Evolutionary conservation across 1,140 invertebrate genomes (phyloP), one percentile per base, ranked within the genome.

Genomic region (Drosophila ananassae): DNA sequence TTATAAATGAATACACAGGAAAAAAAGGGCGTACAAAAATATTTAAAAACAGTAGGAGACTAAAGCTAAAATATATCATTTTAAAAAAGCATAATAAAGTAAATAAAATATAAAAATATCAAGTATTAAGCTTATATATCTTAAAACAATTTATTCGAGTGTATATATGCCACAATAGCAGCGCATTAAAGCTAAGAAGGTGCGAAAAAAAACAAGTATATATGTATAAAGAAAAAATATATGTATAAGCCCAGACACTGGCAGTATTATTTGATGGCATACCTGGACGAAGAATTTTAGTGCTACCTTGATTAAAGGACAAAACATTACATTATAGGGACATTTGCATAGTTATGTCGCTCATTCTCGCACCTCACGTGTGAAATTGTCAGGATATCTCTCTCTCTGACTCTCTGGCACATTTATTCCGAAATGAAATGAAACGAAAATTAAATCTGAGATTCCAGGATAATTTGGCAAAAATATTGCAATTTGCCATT

Each of bases 291-390:
- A 69, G 47, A 51, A 67, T 83, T 78, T 76, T 56, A 77, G 73
- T 79, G 80, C 71, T 55, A 76, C 52, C 80, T 77, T 84, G 80
- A 84, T 84, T 84, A 84, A 84, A 78, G 67, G 48, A 62, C 66
- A 60, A 46, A 59, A 59, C 48, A 81, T 47, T 41, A 66, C 39
- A 50, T 51, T 30, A 34, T 61, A 48, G 25, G 37, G 22, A 39
- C 30, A 68, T 59, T 79, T 76, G 80, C 80, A 84, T 71, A 85
- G 82, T 74, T 82, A 77, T 81, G 63, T 17, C 17, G 17, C 17
- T 17, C 17, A 17, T 73, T 77, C 73, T 66, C 73, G 77, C 68
- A 67, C 74, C 71, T 87, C 81, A 28, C 1, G 25, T 28, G 25
- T 28, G 25, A 28, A 28, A 28, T 28, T 28, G 25, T 28, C 25